Evolutionary conservation across 37 sponge, comb jelly and placozoan genomes (phyloP).

Genomic region (Cladorhizidae sp.): DNA sequence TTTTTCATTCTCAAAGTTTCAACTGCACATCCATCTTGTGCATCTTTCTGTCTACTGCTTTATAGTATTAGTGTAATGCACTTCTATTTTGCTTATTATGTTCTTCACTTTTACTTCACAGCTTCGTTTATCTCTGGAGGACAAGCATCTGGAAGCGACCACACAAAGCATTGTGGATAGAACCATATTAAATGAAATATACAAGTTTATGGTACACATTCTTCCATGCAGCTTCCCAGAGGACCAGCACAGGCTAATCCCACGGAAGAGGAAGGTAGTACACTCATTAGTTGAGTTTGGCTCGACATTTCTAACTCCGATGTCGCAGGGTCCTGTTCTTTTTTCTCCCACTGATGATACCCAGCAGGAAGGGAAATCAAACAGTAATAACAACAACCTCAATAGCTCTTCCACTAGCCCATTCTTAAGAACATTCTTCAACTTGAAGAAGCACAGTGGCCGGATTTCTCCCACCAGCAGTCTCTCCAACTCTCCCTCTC

Average conservation of each 20-base stretch:
- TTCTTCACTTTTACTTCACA: no score
- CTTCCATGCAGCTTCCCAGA: conserved; percentile 41
- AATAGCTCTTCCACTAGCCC: conserved; percentile 38
- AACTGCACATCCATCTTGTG: no score
- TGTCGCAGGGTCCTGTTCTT: conserved; percentile 44
- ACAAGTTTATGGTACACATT: conserved; percentile 42
- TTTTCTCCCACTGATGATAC: conserved; percentile 5
- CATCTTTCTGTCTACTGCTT: no score
- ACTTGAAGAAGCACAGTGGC: conserved; percentile 17
- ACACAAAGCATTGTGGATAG: conserved; percentile 71
- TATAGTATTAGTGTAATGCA: no score
- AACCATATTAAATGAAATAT: conserved; percentile 46
- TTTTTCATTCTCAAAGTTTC: no score
- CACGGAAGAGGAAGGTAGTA: conserved; percentile 29
- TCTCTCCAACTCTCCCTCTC: conserved; percentile 43
- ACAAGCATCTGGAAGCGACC: conserved; percentile 21
- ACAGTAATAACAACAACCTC: conserved; percentile 33
- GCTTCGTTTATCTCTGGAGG: conserved; percentile 60
- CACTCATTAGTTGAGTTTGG: conserved; percentile 27
- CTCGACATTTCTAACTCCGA: conserved; percentile 46
- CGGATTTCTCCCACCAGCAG: neutral
- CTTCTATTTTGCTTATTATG: no score
- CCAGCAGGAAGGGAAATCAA: neutral
- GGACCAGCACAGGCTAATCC: neutral
- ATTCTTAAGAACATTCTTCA: conserved; percentile 30